These are phyloP conservation scores for Drosophila tristis DNA, from an alignment of 1,140 invertebrate genomes.

Conservation along the genomic window DNA sequence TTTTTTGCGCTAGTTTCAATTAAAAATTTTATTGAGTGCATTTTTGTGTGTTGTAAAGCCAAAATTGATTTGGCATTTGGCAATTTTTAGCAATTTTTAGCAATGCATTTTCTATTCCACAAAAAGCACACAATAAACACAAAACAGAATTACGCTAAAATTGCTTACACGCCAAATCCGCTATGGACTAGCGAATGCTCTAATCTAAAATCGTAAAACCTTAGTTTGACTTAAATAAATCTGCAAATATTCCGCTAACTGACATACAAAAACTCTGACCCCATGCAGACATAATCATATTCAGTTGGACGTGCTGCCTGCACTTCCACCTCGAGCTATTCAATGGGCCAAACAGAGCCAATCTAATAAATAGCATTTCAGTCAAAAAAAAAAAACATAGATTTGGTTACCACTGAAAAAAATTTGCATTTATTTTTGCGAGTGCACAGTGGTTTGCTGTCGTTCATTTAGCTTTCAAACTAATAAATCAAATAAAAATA, in stretches of 20 bases:
- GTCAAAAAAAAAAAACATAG: neutral
- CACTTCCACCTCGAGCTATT: neutral
- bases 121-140: conserved; percentile 15
- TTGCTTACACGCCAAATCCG: neutral
- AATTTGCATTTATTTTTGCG: conserved; percentile 1
- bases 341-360: conserved; percentile 6
- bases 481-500: neutral
- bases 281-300: neutral
- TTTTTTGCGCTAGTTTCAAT: conserved; percentile 42
- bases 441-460: conserved; percentile 7
- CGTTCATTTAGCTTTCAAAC: no score
- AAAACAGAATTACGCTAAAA: conserved; percentile 8
- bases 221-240: no score
- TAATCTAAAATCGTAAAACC: no score
- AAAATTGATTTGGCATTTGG: conserved; percentile 48
- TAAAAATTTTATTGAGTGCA: conserved; percentile 41
- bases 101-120: conserved; percentile 15
- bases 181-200: no score
- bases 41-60: conserved; percentile 42
- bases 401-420: neutral
- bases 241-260: no score
- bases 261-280: no score
- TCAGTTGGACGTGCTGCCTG: neutral
- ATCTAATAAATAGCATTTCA: conserved; percentile 20
- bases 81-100: conserved; percentile 5